Percentiles rank a stretch among this genome's conserved stretches.
These are phyloP conservation scores for Eupithecia subumbrata DNA, from an alignment of 2,888 invertebrate species.

Conservation along the genomic window DNA sequence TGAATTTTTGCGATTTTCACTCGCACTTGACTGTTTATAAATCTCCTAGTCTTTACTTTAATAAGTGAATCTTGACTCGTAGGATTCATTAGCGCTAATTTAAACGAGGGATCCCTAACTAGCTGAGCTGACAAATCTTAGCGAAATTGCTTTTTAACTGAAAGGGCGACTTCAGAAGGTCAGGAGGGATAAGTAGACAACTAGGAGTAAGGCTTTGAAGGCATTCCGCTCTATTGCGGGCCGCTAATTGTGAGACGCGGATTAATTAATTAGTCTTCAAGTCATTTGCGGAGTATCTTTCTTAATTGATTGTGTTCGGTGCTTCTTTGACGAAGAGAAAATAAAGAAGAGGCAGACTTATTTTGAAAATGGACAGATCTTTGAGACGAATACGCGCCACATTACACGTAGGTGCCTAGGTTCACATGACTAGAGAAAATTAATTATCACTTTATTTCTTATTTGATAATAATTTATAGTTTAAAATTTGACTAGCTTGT, in stretches of 20 bases:
- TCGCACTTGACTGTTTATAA: neutral
- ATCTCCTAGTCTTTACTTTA: slow-evolving; percentile 26
- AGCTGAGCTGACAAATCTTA: slow-evolving; percentile 29
- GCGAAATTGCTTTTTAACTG: slow-evolving; percentile 36
- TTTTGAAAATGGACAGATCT: too few species aligned
- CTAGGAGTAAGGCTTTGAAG: slow-evolving; percentile 4
- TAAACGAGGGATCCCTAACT: slow-evolving; percentile 36
- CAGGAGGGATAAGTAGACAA: slow-evolving; percentile 12
- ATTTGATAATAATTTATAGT: too few species aligned
- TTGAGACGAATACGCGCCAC: neutral
- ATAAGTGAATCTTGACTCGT: slow-evolving; percentile 42
- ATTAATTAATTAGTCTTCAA: slow-evolving; percentile 6
- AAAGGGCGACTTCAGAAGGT: slow-evolving; percentile 8
- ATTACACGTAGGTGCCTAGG: neutral
- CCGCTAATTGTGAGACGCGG: neutral
- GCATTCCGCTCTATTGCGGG: neutral
- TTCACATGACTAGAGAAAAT: neutral
- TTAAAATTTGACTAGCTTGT: too few species aligned
- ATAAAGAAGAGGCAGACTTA: too few species aligned
- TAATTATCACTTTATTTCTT: too few species aligned
- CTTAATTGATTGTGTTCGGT: neutral
- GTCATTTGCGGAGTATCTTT: neutral
- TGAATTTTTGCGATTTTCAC: neutral
- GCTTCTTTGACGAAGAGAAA: too few species aligned
- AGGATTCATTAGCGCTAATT: slow-evolving; percentile 39